Evolutionary conservation across 2,888 invertebrate species (phyloP), one percentile per base, ranked within the genome.

Genomic region (Cheilosia vernalis): DNA sequence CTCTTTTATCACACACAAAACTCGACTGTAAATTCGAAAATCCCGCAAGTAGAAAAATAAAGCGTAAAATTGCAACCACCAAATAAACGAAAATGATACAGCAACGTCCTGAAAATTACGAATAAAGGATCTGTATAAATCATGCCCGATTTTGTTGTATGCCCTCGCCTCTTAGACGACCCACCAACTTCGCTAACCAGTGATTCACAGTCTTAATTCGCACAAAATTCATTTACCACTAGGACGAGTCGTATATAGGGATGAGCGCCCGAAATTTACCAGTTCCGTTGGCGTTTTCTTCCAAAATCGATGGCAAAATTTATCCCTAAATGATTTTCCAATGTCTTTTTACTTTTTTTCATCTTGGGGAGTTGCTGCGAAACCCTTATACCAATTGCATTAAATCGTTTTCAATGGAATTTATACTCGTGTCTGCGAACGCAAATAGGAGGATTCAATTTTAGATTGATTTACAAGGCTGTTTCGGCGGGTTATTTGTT

Each of bases 141-240:
- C 81, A 81, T 69, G 51, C 40, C 74, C 66, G 27, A 40, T 40
- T 55, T 55, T 13, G 6, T 10, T 44, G 2, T 19, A 1, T 4
- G 42, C 7, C n/a, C 19, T 30, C 53, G n/a, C 9, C 33, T 13
- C 30, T 19, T 49, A 40, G 37, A 40, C 51, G 44, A 40, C 27
- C 67, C 30, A 30, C 40, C 21, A 60, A 53, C 51, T 49, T 21
- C 30, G 17, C 47, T 27, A 67, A 69, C 63, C 47, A 74, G 73
- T 64, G 60, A 76, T 60, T 76, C 76, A 51, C 47, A 63, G 79
- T 79, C 83, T 84, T 84, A 84, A 84, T 84, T 84, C 66, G 63
- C 13, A 9, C 44, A 21, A 79, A 74, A 84, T 84, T 79, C 83
- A 84, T 79, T 84, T 84, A 81, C 56, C 55, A 69, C 47, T 7